These are phyloP conservation scores for Andrena fulva DNA, from an alignment of 2,888 invertebrate species.

Conservation along the genomic window DNA sequence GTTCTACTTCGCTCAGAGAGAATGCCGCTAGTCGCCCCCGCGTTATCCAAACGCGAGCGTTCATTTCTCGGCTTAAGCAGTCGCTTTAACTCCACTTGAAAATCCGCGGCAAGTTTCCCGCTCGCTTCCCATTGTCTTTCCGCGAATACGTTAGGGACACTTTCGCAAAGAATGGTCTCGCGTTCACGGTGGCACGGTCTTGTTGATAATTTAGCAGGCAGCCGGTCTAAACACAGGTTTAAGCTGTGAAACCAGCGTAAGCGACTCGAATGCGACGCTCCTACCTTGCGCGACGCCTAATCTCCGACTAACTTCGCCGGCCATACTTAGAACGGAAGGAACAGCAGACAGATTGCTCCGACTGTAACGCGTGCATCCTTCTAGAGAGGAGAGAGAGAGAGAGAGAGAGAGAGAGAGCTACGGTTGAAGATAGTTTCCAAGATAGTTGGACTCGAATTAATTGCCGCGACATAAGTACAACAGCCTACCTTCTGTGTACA, in stretches of 20 bases:
- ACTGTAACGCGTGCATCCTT: slow-evolving; percentile 53
- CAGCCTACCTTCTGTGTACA: slow-evolving; percentile 15
- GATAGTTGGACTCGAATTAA: slow-evolving; percentile 77
- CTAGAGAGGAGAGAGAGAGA: slow-evolving; percentile 27
- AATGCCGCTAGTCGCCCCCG: not conserved
- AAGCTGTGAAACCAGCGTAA: slow-evolving; percentile 58
- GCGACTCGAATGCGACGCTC: slow-evolving; percentile 57
- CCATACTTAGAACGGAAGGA: slow-evolving; percentile 74
- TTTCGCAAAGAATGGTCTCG: slow-evolving; percentile 34
- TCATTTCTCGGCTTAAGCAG: slow-evolving; percentile 10
- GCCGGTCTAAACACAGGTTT: slow-evolving; percentile 46
- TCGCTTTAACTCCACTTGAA: slow-evolving; percentile 28
- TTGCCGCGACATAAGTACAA: slow-evolving; percentile 58
- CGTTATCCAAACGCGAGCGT: slow-evolving; percentile 27
- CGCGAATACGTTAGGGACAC: slow-evolving; percentile 30
- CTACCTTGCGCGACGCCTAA: slow-evolving; percentile 67
- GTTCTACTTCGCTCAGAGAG: not conserved
- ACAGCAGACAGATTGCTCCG: slow-evolving; percentile 74
- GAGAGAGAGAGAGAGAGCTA: slow-evolving; percentile 31
- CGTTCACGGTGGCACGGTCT: slow-evolving; percentile 27
- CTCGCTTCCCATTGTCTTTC: slow-evolving; percentile 30
- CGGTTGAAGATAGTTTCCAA: slow-evolving; percentile 67
- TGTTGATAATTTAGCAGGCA: slow-evolving; percentile 56
- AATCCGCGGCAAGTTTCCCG: slow-evolving; percentile 27
- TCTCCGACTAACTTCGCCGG: slow-evolving; percentile 70